Base-by-base conservation (phyloP, 2,113 vertebrate genomes). In the Nicator chloris region DNA sequence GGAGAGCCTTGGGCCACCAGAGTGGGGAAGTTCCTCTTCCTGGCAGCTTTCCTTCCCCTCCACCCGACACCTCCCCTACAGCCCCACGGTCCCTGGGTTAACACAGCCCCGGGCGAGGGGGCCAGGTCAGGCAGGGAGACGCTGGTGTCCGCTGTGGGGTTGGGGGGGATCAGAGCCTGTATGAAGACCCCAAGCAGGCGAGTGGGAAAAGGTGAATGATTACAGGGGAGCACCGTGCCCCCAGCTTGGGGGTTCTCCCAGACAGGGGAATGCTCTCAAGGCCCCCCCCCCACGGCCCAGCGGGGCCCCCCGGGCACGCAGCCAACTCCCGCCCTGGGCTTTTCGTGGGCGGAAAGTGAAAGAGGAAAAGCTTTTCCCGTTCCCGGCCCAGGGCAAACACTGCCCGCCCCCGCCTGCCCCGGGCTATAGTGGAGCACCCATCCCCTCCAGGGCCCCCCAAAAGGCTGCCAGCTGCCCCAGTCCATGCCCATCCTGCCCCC, bases 281-380 rank as follows among this genome's bases (percentile, higher is more conserved):
- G 9, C 15, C 4, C 16, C 4, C 20, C 15, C 6, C 10, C 1
- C 37, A 3, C 6, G n/a, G n/a, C 61, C 72, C 47, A 5, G 20
- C 2, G 2, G 6, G 9, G 20, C 28, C 21, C 44, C 47, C 22
- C 1, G 3, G 87, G 85, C 93, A 85, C 1, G 2, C 30, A 69
- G 92, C 93, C 93, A 96, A 39, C 75, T 82, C 90, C 85, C 26
- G n/a, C 92, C 79, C 68, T 15, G 31, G 63, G 57, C 33, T 90
- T 35, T 49, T 47, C 7, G 33, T 49, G 45, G 87, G 70, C n/a
- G 23, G 93, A 92, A 96, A 95, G 85, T 3, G 31, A 91, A 96
- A 93, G 92, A 93, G 90, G 90, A 96, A 96, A 96, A 96, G 59
- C 66, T 50, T 92, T 94, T 87, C 82, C 93, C 18, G 79, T 76